A percentile compares a stretch with the other conserved stretches of the same genome.
Evolutionary conservation across 2,888 invertebrate species (phyloP).

Genomic region (Lysandra bellargus): DNA sequence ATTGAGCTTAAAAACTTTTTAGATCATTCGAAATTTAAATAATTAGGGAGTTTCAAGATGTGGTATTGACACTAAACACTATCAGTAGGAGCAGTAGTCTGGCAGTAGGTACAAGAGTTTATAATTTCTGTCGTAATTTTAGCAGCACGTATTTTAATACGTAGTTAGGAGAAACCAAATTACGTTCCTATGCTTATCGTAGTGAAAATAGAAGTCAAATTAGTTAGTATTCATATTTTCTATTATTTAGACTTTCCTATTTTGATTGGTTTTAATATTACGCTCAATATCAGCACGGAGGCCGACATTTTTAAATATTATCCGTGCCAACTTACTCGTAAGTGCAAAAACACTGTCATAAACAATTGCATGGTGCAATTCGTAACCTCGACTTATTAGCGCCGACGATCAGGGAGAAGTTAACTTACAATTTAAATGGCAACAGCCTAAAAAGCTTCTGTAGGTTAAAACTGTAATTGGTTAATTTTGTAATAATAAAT

Average conservation of each 20-base stretch:
- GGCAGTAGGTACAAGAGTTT: not conserved
- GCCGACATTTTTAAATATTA: too few relatives aligned
- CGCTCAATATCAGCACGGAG: too few relatives aligned
- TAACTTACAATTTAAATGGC: not conserved
- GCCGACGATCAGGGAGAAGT: not conserved
- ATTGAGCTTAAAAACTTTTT: constrained; percentile 1
- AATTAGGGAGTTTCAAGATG: not conserved
- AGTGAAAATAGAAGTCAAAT: not conserved
- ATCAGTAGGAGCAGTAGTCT: not conserved
- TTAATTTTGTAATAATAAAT: not conserved
- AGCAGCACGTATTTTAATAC: not conserved
- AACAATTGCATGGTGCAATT: too few relatives aligned
- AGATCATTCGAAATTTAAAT: constrained; percentile 16
- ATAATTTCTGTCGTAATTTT: not conserved
- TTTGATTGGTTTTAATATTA: not conserved
- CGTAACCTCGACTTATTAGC: not conserved
- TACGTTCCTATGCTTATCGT: not conserved
- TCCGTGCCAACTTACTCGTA: too few relatives aligned
- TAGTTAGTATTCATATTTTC: not conserved
- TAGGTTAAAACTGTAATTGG: not conserved
- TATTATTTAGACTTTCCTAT: not conserved
- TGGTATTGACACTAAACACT: not conserved
- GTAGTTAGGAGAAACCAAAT: not conserved
- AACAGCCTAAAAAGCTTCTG: not conserved
- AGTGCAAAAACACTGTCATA: too few relatives aligned